Evolutionary conservation across 2,888 invertebrate genomes (phyloP), one percentile per base, ranked within the genome.

Genomic region (Tinea semifulvella): DNA sequence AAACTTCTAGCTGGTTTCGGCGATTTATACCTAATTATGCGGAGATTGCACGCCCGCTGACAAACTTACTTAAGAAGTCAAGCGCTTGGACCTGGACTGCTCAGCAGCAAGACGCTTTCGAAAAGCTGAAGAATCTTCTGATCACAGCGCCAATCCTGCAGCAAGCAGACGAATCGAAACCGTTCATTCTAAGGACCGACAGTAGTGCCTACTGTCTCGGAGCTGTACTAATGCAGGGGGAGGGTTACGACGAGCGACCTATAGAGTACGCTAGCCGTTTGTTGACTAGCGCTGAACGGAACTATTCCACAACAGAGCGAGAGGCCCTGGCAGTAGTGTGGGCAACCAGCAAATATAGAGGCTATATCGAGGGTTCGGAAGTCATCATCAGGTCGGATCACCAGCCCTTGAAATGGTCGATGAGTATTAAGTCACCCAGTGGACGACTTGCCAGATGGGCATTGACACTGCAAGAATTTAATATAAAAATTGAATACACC

Each of bases 371-470:
- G 45, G 59, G 61, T 61, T 61, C 0, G 67, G 68, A 49, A 67
- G 68, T 50, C 56, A 58, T 63, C 63, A 19, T 48, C 69, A 28
- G 47, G 74, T 1, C 68, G 0, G 70, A 71, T 51, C 71, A 70
- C 49, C 60, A 60, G 48, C 65, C 71, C 0, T 51, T 80, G 6
- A 53, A 55, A 42, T 71, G 68, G 63, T 47, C 76, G 2, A 52
- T 65, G 51, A 50, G 52, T 0, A 18, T 71, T 2, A 67, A 67
- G 47, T 55, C 68, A 6, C 62, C 65, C 1, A 55, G 60, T 4
- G 68, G 68, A 18, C 47, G 74, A 27, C 49, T 80, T 1, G 65
- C 65, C 1, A 46, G 71, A 16, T 77, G 74, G 75, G 61, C 62
- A 1, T 44, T 76, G 3, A 36, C 47, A 2, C 46, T 77, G 1